phyloP scores from a whole-genome alignment of 2,888 invertebrate species.

The Erebia palarica region DNA sequence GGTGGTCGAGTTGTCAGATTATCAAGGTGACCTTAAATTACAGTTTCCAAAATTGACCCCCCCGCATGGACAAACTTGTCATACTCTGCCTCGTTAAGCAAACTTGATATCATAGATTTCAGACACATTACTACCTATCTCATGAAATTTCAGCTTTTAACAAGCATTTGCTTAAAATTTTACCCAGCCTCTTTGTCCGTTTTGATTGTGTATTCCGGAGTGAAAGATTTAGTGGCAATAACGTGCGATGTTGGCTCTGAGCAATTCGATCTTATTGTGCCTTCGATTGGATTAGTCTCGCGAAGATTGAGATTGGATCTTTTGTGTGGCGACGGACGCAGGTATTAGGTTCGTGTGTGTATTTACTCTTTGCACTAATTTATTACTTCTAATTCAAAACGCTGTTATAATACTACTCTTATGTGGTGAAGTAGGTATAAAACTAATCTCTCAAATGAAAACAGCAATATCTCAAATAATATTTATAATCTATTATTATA shows the following conservation, averaged over 20 bases:
- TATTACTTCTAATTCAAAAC: slow-evolving; percentile 13
- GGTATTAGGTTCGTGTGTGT: slow-evolving; percentile 28
- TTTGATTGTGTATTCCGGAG: slow-evolving; percentile 52
- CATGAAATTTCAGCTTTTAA: not conserved
- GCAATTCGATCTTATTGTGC: slow-evolving; percentile 73
- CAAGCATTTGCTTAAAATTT: not conserved
- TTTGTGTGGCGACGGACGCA: slow-evolving; percentile 32
- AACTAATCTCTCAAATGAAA: too few relatives aligned
- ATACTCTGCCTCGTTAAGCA: too few relatives aligned
- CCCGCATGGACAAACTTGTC: too few relatives aligned
- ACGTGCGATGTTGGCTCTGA: slow-evolving; percentile 66
- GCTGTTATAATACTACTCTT: not conserved
- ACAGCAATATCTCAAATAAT: too few relatives aligned
- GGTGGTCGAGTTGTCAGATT: too few relatives aligned
- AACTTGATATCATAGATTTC: not conserved
- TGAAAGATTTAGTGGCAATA: slow-evolving; percentile 81
- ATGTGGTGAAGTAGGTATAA: too few relatives aligned
- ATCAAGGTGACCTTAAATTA: too few relatives aligned
- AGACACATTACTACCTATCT: not conserved
- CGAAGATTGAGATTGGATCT: slow-evolving; percentile 38
- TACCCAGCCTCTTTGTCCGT: not conserved
- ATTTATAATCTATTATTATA: too few relatives aligned
- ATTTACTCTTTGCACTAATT: slow-evolving; percentile 23
- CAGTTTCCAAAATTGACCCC: too few relatives aligned
- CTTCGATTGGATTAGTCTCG: slow-evolving; percentile 72